Evolutionary conservation across 2,888 invertebrate species (phyloP).

Genomic region (Tetranychus truncatus): DNA sequence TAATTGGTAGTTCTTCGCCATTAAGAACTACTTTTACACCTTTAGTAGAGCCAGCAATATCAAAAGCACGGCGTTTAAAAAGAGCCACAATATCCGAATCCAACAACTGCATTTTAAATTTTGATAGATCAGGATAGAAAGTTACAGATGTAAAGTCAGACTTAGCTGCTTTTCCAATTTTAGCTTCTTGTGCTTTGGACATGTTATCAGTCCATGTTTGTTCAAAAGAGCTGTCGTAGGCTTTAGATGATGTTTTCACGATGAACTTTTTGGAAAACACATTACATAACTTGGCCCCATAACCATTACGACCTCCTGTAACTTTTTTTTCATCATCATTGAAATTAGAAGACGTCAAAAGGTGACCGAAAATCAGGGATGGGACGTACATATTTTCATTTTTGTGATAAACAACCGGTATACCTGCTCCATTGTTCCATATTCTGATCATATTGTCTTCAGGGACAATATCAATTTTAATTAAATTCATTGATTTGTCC

Average conservation of each 20-base stretch:
- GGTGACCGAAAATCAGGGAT: slow-evolving; percentile 95
- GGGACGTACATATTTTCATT: slow-evolving; percentile 98
- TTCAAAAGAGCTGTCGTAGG: slow-evolving; percentile 70
- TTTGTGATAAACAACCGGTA: slow-evolving; percentile 90
- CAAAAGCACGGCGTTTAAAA: slow-evolving; percentile 82
- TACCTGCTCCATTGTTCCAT: slow-evolving; percentile 92
- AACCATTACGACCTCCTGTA: slow-evolving; percentile 78
- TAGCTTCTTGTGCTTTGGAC: slow-evolving; percentile 59
- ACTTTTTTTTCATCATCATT: slow-evolving; percentile 94
- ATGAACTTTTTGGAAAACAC: slow-evolving; percentile 91
- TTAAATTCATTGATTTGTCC: slow-evolving; percentile 69
- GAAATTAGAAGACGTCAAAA: slow-evolving; percentile 94
- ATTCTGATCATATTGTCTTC: slow-evolving; percentile 75
- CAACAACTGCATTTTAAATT: slow-evolving; percentile 82
- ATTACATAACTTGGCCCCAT: slow-evolving; percentile 96
- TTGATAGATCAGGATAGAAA: slow-evolving; percentile 77
- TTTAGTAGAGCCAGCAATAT: slow-evolving; percentile 68
- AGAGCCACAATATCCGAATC: slow-evolving; percentile 80
- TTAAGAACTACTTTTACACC: slow-evolving; percentile 83
- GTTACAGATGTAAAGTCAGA: slow-evolving; percentile 81
- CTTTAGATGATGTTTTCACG: slow-evolving; percentile 75
- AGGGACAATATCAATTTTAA: slow-evolving; percentile 63
- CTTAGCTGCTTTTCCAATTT: slow-evolving; percentile 27
- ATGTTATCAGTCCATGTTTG: slow-evolving; percentile 90
- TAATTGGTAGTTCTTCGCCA: slow-evolving; percentile 47